Evolutionary conservation across 2,888 invertebrate species (phyloP).

Genomic region (Toxonevra muliebris): DNA sequence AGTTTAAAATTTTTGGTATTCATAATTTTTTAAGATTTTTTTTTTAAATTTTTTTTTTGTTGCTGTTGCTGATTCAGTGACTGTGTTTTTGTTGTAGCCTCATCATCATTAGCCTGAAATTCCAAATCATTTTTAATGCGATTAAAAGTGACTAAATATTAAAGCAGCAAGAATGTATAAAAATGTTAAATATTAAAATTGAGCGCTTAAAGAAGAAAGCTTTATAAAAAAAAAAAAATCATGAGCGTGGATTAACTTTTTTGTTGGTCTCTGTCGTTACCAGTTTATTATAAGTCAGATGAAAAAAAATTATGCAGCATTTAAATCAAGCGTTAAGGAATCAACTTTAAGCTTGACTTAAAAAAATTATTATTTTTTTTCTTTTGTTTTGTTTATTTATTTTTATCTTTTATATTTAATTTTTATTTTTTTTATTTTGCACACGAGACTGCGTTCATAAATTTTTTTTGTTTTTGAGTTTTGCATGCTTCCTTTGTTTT

Average conservation of each 20-base stretch:
- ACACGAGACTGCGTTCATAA: slow-evolving; percentile 21
- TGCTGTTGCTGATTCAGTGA: not conserved
- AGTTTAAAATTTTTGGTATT: not conserved
- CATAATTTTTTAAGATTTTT: not conserved
- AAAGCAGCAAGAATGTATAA: slow-evolving; percentile 13
- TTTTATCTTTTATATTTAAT: slow-evolving; percentile 7
- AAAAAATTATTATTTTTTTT: not conserved
- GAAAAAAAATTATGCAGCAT: not conserved
- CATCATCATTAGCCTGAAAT: slow-evolving; percentile 41
- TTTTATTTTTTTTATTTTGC: slow-evolving; percentile 33
- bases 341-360: slow-evolving; percentile 9
- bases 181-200: no score
- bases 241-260: slow-evolving; percentile 7
- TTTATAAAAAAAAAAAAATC: slow-evolving; percentile 17
- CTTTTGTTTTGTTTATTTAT: not conserved
- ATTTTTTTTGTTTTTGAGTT: not conserved
- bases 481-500: slow-evolving; percentile 13
- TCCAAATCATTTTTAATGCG: slow-evolving; percentile 37
- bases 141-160: slow-evolving; percentile 34
- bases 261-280: no score
- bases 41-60: not conserved
- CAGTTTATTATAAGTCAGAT: not conserved
- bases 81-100: slow-evolving; percentile 2
- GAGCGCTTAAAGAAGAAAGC: not conserved
- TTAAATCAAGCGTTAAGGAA: slow-evolving; percentile 28